Evolutionary conservation across 2,797 vertebrate species (phyloP), one percentile per base, ranked within the genome.

Genomic region (Dermochelys coriacea): DNA sequence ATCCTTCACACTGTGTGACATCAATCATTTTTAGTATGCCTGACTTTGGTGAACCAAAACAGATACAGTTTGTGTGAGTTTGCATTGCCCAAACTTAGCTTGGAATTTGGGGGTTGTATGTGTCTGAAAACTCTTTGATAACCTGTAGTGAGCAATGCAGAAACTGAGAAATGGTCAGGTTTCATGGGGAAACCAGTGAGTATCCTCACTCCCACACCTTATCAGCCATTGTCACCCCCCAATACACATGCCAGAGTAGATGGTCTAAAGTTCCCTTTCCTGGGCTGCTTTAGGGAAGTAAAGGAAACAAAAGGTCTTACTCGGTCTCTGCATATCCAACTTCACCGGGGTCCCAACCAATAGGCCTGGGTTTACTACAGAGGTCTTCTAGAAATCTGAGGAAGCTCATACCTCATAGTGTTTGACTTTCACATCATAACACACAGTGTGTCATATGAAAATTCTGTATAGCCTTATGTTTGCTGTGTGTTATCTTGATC

Each of bases 401-500:
- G 74, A 34, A 23, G 1, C 50, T 75, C 59, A 64, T 86, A 5
- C 51, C 23, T 82, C 8, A 19, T 25, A 41, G 18, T 78, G 82
- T 52, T 80, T 47, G 29, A 6, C 74, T 89, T 86, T 52, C 51
- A 27, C 27, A n/a, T 29, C 84, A 93, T 50, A 50, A 45, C 25
- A 4, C 8, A 34, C 34, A 12, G 59, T 64, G 25, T 57, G 59
- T 16, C 34, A 34, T 16, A 64, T 64, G 31, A 34, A 64, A 14
- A 64, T 64, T 64, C 59, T 64, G 59, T 64, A 34, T 31, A 16
- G 31, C 31, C 12, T 64, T 86, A 11, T 27, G 12, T 80, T 78
- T 94, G 49, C 54, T 92, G n/a, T 86, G 80, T 92, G 71, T 78
- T 82, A 21, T 75, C 86, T 89, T 23, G 27, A 91, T 91, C 92